Base-by-base conservation (phyloP, 92 coral and sea anemone genomes). In the Isaurus tuberculatus region DNA sequence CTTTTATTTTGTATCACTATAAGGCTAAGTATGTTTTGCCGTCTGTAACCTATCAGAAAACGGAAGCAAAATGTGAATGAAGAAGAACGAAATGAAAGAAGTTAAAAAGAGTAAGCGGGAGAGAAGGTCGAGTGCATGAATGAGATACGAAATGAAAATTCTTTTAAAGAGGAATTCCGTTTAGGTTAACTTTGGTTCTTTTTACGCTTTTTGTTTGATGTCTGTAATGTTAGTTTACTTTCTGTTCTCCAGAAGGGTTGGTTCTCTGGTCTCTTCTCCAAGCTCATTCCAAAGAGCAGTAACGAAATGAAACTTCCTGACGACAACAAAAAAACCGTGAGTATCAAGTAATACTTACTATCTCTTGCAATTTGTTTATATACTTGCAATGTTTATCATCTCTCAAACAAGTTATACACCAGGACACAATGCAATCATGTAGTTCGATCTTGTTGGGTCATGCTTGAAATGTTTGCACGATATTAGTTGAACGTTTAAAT, bases 231-330 rank as follows among this genome's bases (percentile, higher is more conserved):
- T 71, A 15, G 15, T 42, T 14, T 17, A 37, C 55, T n/a, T 37
- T 42, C 13, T 71, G 44, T 57, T 15, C 34, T 58, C 6, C 51
- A 58, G 67, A 58, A 60, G 66, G 69, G 81, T 75, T 75, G 81
- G 81, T 23, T 75, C 2, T 55, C 69, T 33, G 81, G 81, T 11
- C 22, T 75, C 33, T 32, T 75, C 6, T 75, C 81, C 17, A 55
- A 58, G 46, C 55, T 75, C 17, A 34, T 75, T 26, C 81, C 81
- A 4, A 65, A 80, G 72, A 0, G 75, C 64, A 42, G 32, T 0
- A 65, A 69, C 42, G 75, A 65, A 40, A 65, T 65, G 75, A 80
- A 80, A 58, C 29, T 65, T 17, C 75, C 73, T 20, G 85, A 69
- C 42, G 85, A 69, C 22, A 31, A 23, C 30, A 49, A 65, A 75